These are phyloP conservation scores for Macaria liturata DNA, from an alignment of 2,888 invertebrate genomes.

Conservation along the genomic window DNA sequence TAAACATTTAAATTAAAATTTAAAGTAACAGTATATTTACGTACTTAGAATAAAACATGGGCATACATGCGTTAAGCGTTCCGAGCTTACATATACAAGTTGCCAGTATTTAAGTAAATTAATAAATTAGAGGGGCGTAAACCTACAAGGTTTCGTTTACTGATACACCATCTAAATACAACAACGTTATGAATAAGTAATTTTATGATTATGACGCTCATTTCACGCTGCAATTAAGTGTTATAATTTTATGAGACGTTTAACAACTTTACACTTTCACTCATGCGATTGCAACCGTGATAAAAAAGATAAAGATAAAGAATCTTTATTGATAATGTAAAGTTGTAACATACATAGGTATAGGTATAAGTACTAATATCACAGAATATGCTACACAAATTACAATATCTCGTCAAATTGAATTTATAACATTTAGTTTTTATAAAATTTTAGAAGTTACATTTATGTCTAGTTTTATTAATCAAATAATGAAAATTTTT, in stretches of 20 bases:
- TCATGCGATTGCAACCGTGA: constrained; percentile 19
- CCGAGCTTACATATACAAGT: constrained; percentile 25
- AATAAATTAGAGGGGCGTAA: constrained; percentile 62
- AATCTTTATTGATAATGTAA: too few relatives aligned
- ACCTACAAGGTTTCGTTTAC: constrained; percentile 50
- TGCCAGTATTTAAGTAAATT: constrained; percentile 64
- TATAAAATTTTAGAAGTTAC: too few relatives aligned
- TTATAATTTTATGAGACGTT: constrained; percentile 68
- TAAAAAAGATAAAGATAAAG: background rate
- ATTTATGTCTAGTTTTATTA: too few relatives aligned
- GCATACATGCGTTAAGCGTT: constrained; percentile 24
- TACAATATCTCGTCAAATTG: too few relatives aligned
- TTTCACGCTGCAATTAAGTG: constrained; percentile 67
- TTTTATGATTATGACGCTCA: constrained; percentile 57
- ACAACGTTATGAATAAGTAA: constrained; percentile 77
- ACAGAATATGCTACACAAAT: too few relatives aligned
- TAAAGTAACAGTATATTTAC: constrained; percentile 10
- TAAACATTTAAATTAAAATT: background rate
- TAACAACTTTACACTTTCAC: constrained; percentile 63
- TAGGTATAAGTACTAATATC: too few relatives aligned
- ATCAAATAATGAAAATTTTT: too few relatives aligned
- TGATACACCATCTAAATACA: constrained; percentile 78
- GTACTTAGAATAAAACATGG: constrained; percentile 23
- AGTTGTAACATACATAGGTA: too few relatives aligned
- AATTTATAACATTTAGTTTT: too few relatives aligned